phyloP scores from a whole-genome alignment of 2,888 invertebrate genomes.

The Eristalis intricaria region DNA sequence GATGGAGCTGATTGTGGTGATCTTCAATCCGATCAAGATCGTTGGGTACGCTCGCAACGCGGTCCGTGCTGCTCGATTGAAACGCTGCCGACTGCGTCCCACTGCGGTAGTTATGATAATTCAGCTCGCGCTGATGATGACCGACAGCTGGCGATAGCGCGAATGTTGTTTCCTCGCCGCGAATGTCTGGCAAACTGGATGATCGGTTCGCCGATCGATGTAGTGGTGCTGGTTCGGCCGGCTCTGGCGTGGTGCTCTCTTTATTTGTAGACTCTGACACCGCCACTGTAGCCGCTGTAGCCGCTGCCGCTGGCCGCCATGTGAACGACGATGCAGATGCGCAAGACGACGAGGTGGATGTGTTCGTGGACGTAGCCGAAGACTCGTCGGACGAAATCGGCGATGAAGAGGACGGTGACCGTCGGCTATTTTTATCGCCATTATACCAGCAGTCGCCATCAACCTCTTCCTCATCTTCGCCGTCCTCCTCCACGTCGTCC shows the following conservation, averaged over 20 bases:
- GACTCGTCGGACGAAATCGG: constrained; percentile 75
- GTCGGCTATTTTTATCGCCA: constrained; percentile 73
- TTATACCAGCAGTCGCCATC: constrained; percentile 70
- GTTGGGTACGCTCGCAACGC: constrained; percentile 76
- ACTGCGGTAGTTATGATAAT: constrained; percentile 11
- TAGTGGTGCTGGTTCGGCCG: constrained; percentile 48
- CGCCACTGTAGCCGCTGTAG: constrained; percentile 35
- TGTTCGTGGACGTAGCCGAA: constrained; percentile 73
- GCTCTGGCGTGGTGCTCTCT: constrained; percentile 45
- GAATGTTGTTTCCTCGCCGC: constrained; percentile 76
- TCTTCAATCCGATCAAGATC: constrained; percentile 77
- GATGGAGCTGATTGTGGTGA: constrained; percentile 40
- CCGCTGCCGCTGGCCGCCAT: constrained; percentile 75
- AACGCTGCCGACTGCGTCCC: constrained; percentile 7
- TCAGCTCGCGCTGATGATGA: constrained; percentile 70
- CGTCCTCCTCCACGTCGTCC: constrained; percentile 29
- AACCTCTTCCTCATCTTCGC: constrained; percentile 37
- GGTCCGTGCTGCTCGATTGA: constrained; percentile 53
- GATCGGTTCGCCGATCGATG: constrained; percentile 71
- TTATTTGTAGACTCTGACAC: constrained; percentile 46
- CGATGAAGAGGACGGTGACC: constrained; percentile 76
- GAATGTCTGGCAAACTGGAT: constrained; percentile 80
- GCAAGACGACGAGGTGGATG: constrained; percentile 74
- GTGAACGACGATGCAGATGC: constrained; percentile 78
- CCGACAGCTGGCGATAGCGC: constrained; percentile 74